Evolutionary conservation across 1,140 invertebrate species (phyloP), one percentile per base, ranked within the genome.

Genomic region (Drosophila mojavensis): DNA sequence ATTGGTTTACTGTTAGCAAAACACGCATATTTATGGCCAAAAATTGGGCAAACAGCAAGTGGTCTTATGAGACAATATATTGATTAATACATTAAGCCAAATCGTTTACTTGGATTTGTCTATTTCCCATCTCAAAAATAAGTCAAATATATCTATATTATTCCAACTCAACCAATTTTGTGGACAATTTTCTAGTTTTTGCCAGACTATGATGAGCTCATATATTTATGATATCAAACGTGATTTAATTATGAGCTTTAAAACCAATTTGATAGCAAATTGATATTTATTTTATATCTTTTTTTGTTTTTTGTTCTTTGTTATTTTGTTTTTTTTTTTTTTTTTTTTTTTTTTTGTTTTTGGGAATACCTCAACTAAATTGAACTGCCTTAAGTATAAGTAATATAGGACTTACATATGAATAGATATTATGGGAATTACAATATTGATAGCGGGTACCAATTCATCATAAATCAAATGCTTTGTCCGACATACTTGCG

Each of bases 1-100:
- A 71, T 66, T 72, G 69, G 55, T 53, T 58, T 71, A 43, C 36
- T 65, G 61, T 48, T 65, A 69, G 47, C 41, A 36, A 26, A 26
- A 1, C 33, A 43, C 50, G 7, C 39, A 28, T 60, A 67, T 67
- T 72, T 59, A 72, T 67, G 69, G 26, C 17, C 36, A 2, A 36
- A 36, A 36, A 36, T 36, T 7, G 33, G 28, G 28, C 28, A 30
- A 33, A 33, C 33, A 33, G 33, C 33, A 33, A 33, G 36, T 39
- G 3, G 36, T 39, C 6, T 39, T 13, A 39, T 55, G 20, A n/a
- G 50, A n/a, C 39, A 47, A 55, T 30, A 36, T 48, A 70, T 69
- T 69, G 50, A 63, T 58, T 66, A 30, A 28, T 17, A 28, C 15
- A 59, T 58, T 43, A 45, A 11, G 30, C 15, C 11, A 39, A 66